Evolutionary conservation across 37 sponge, comb jelly and placozoan species (phyloP).

Genomic region (Spongilla lacustris): DNA sequence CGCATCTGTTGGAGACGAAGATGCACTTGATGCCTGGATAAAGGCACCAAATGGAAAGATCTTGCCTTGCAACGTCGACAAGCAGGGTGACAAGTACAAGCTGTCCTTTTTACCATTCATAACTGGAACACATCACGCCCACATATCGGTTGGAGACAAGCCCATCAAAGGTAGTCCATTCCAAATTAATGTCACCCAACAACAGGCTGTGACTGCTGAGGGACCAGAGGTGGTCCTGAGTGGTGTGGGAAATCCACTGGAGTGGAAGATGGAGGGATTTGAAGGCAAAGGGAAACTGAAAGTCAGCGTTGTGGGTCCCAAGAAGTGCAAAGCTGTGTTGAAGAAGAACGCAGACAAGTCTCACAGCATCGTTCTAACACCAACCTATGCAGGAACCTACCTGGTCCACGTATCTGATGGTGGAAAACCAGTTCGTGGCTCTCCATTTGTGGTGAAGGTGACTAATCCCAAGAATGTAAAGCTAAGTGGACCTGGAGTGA

Average conservation of each 20-base stretch:
- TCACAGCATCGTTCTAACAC: slow-evolving; percentile 26
- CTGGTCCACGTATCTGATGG: slow-evolving; percentile 32
- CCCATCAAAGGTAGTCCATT: slow-evolving; percentile 33
- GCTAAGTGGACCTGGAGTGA: not conserved
- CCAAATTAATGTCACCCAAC: slow-evolving; percentile 18
- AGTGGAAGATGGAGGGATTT: not conserved
- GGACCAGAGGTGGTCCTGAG: not conserved
- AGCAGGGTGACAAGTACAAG: not conserved
- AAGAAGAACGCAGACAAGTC: slow-evolving; percentile 44
- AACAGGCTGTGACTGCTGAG: not conserved
- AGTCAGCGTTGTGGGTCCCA: not conserved
- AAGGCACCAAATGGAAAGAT: slow-evolving; percentile 1
- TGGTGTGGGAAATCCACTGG: not conserved
- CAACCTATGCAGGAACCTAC: slow-evolving; percentile 48
- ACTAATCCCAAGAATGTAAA: slow-evolving; percentile 62
- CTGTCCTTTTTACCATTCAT: not conserved
- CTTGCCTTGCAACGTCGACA: not conserved
- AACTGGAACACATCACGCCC: not conserved
- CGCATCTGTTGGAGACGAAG: not conserved
- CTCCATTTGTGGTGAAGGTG: slow-evolving; percentile 70
- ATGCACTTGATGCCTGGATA: not conserved
- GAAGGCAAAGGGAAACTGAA: not conserved
- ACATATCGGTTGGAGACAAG: slow-evolving; percentile 12
- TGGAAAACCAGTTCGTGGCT: slow-evolving; percentile 61
- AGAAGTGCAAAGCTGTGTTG: not conserved